phyloP scores from a whole-genome alignment of 1,140 invertebrate genomes.

The Varroa destructor region DNA sequence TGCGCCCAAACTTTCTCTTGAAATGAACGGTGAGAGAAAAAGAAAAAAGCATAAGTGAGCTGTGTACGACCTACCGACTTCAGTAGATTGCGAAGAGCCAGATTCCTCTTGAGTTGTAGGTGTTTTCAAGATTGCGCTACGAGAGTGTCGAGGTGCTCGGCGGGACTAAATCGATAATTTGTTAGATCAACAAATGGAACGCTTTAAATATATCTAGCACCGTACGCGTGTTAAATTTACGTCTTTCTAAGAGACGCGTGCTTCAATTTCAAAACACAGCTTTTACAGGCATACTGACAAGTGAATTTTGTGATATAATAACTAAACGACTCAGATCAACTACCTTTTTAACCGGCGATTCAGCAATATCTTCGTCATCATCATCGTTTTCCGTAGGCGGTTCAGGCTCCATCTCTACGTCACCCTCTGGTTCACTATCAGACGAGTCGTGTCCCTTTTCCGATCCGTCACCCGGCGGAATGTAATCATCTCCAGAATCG shows the following conservation, averaged over 20 bases:
- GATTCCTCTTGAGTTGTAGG: too few relatives aligned
- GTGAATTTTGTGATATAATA: neutral
- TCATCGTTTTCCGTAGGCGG: slow-evolving; percentile 3
- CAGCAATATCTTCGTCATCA: neutral
- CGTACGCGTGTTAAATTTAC: too few relatives aligned
- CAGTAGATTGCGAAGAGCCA: too few relatives aligned
- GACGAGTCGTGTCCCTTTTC: neutral
- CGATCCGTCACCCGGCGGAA: neutral
- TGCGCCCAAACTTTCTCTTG: neutral
- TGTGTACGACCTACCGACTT: too few relatives aligned
- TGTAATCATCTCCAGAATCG: slow-evolving; percentile 6
- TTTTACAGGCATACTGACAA: neutral
- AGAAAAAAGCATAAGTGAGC: too few relatives aligned
- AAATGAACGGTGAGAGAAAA: neutral
- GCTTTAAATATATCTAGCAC: too few relatives aligned
- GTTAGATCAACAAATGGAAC: too few relatives aligned
- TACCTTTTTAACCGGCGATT: slow-evolving; percentile 22
- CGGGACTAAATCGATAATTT: too few relatives aligned
- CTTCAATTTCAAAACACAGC: too few relatives aligned
- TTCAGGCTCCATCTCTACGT: neutral
- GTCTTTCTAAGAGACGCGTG: too few relatives aligned
- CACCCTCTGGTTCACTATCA: neutral
- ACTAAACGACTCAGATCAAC: neutral
- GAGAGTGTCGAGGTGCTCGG: too few relatives aligned
- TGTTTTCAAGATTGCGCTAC: too few relatives aligned